Base-by-base conservation (phyloP, 2,797 vertebrate species). In the Staurois parvus region DNA sequence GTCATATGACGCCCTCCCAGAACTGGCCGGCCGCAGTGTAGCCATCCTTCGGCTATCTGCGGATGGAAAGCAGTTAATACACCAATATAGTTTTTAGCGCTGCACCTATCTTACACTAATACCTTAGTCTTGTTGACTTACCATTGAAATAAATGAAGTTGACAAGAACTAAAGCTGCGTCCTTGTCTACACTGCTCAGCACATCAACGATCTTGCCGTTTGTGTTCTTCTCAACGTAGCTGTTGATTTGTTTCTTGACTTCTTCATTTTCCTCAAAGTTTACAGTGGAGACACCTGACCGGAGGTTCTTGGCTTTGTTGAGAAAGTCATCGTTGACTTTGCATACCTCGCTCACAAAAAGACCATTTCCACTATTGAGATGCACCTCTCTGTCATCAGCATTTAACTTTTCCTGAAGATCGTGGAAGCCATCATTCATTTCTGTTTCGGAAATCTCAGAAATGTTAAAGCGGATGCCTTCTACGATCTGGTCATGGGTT, bases 81-180 rank as follows among this genome's bases (percentile, higher is more conserved):
- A n/a, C n/a, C n/a, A n/a, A n/a, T n/a, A n/a, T n/a, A n/a, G n/a
- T n/a, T n/a, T n/a, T n/a, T n/a, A n/a, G n/a, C n/a, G n/a, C n/a
- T n/a, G n/a, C n/a, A n/a, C n/a, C n/a, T n/a, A n/a, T n/a, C n/a
- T n/a, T n/a, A n/a, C n/a, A n/a, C n/a, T n/a, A n/a, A n/a, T n/a
- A n/a, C n/a, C n/a, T n/a, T n/a, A n/a, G n/a, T n/a, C 30, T 59
- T 34, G 21, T n/a, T 83, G 80, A 74, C 92, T 92, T 96, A 99
- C 98, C 98, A 88, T 88, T 96, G 91, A 99, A 96, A 89, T 93
- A 96, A 89, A 98, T 93, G 34, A 93, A 97, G 90, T 96, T 98
- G 88, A 96, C 90, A 76, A 99, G 95, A 84, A 98, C 89, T 94
- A 99, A 95, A 85, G 93, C 90, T 2, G 92, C 95, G 0, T 90